phyloP scores from a whole-genome alignment of 2,113 vertebrate species.

The Pica pica region DNA sequence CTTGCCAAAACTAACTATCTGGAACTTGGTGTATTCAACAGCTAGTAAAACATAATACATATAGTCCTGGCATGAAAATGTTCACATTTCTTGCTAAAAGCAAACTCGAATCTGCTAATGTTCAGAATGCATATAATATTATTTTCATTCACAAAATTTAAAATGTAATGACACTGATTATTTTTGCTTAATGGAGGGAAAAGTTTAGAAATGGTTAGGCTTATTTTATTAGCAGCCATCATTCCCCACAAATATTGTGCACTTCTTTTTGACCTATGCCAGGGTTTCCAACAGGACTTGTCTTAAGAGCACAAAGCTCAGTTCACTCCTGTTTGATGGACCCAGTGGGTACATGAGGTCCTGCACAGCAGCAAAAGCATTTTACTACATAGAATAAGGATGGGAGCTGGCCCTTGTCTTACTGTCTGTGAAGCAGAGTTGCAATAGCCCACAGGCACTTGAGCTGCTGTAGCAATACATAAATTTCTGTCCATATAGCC shows the following conservation, averaged over 20 bases:
- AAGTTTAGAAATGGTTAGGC: neutral
- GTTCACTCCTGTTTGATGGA: neutral
- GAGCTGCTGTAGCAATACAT: neutral
- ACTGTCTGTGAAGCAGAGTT: neutral
- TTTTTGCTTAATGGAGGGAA: slow-evolving; percentile 3
- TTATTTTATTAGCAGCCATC: neutral
- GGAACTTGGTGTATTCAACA: neutral
- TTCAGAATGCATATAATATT: neutral
- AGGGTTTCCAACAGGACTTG: neutral
- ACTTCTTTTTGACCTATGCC: neutral
- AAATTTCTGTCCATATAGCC: neutral
- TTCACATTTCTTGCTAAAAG: neutral
- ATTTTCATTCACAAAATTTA: slow-evolving; percentile 9
- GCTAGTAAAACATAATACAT: neutral
- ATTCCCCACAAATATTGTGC: neutral
- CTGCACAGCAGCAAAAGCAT: neutral
- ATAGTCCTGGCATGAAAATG: neutral
- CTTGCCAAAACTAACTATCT: neutral
- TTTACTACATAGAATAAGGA: neutral
- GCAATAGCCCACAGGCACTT: neutral
- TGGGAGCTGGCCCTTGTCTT: neutral
- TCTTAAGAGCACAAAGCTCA: neutral
- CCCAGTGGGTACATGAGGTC: neutral
- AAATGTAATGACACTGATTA: neutral
- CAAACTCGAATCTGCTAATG: neutral